These are phyloP conservation scores for Herpetotheres cachinnans DNA, from an alignment of 2,113 vertebrate species.

Conservation along the genomic window DNA sequence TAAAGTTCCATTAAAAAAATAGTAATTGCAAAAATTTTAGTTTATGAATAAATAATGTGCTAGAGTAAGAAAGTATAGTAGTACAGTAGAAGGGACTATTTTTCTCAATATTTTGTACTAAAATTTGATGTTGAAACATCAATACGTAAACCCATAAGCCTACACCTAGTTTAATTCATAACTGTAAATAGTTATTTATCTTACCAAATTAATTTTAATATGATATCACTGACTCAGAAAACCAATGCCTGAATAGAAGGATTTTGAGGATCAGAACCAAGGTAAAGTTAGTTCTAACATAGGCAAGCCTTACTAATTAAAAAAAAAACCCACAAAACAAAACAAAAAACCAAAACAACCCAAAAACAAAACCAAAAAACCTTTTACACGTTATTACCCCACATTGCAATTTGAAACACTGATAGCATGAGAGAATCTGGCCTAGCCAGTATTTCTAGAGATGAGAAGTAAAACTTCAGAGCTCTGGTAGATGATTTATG, in stretches of 20 bases:
- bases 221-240: background rate
- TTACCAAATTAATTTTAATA: background rate
- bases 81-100: background rate
- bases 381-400: background rate
- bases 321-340: background rate
- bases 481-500: background rate
- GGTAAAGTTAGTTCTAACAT: background rate
- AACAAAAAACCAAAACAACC: background rate
- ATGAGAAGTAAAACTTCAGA: background rate
- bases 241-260: background rate
- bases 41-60: background rate
- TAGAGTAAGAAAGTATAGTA: background rate
- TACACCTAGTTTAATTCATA: background rate
- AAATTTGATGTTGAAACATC: background rate
- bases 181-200: background rate
- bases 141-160: background rate
- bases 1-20: background rate
- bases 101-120: background rate
- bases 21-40: background rate
- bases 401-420: background rate
- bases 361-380: background rate
- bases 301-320: background rate
- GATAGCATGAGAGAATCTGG: background rate
- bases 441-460: background rate
- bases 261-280: background rate